Base-by-base conservation (phyloP, 2,888 invertebrate species). In the Stramonita haemastoma region DNA sequence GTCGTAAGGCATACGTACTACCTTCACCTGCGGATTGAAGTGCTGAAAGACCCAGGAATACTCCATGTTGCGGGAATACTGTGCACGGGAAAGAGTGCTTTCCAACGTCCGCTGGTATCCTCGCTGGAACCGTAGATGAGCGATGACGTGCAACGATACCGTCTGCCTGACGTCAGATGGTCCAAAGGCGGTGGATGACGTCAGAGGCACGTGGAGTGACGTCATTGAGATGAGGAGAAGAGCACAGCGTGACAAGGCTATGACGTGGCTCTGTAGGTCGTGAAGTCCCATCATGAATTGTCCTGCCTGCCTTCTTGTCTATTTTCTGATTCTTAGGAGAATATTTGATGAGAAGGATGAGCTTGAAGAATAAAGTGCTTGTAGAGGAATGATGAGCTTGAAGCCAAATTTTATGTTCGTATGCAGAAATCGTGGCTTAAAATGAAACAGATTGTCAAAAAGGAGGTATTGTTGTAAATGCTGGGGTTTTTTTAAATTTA, bases 141-240 rank as follows among this genome's bases (percentile, higher is more conserved):
- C 90, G 56, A 91, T 86, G 32, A 91, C 90, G 56, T 89, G 90
- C 32, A 91, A n/a, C 6, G 91, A 91, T 2, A 91, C 90, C 29
- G 46, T 66, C 60, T 89, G 56, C 34, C 85, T 87, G n/a, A 56
- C 81, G 70, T 83, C 73, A 17, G 34, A 29, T 0, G 66, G 56
- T 17, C 81, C 57, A 36, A 36, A n/a, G 34, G 29, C 36, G 32
- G 84, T 36, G n/a, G 70, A 46, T 34, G 89, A 36, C 32, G 77
- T 70, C 70, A 56, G 22, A 22, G 29, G 19, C 0, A 79, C 26
- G 34, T 19, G 34, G 22, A 56, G 29, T 11, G 22, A 32, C 60
- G 73, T 17, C 79, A 81, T n/a, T 57, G 79, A 17, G 8, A 56
- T 2, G 57, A 73, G 17, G 22, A 17, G 6, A 32, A 60, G 56